Evolutionary conservation across 2,888 invertebrate genomes (phyloP).

Genomic region (Nudaria mundana): DNA sequence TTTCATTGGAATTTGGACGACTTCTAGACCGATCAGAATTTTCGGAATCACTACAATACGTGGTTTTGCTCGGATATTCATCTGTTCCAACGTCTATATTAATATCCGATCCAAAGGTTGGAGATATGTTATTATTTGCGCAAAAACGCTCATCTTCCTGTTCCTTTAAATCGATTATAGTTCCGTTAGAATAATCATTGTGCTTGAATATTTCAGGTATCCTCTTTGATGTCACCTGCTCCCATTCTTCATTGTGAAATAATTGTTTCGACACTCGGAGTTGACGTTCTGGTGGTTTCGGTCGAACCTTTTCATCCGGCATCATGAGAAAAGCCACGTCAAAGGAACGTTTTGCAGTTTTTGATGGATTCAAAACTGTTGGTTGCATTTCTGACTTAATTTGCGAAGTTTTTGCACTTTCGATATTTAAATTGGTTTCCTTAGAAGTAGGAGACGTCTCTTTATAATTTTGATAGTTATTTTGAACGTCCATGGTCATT

Average conservation of each 20-base stretch:
- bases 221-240: constrained; percentile 63
- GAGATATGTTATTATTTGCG: constrained; percentile 71
- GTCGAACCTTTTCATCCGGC: constrained; percentile 90
- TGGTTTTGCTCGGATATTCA: constrained; percentile 71
- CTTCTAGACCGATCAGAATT: constrained; percentile 74
- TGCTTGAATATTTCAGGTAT: constrained; percentile 71
- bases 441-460: constrained; percentile 73
- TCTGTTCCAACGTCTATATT: constrained; percentile 78
- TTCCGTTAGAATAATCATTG: constrained; percentile 63
- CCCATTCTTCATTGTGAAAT: constrained; percentile 74
- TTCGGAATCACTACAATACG: constrained; percentile 76
- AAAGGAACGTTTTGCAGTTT: constrained; percentile 88
- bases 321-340: constrained; percentile 95
- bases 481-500: constrained; percentile 87
- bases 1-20: constrained; percentile 78
- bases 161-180: constrained; percentile 58
- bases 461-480: constrained; percentile 74
- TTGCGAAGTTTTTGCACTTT: constrained; percentile 76
- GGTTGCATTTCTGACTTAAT: constrained; percentile 65
- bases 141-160: constrained; percentile 69
- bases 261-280: constrained; percentile 75
- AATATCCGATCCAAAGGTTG: constrained; percentile 71
- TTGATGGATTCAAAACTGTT: constrained; percentile 52
- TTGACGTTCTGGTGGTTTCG: constrained; percentile 82
- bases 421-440: constrained; percentile 65